Percentiles rank a stretch among this genome's conserved stretches.
Evolutionary conservation across 2,888 invertebrate genomes (phyloP).

Genomic region (Scaptodrosophila latifasciaeformis): DNA sequence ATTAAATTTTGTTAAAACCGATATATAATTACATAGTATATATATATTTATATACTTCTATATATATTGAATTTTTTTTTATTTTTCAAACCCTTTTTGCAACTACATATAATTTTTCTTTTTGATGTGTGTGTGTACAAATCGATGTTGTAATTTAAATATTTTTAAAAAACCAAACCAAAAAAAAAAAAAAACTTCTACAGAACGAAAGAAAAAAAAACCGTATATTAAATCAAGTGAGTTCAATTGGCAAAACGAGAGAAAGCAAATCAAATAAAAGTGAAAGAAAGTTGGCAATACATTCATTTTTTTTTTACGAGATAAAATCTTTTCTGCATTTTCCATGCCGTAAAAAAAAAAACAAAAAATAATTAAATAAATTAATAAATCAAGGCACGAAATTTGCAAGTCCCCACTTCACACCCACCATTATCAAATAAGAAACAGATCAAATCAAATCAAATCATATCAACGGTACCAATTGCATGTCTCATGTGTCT

Average conservation of each 20-base stretch:
- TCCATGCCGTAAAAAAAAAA: constrained; percentile 28
- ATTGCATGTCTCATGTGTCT: constrained; percentile 55
- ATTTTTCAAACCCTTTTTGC: constrained; percentile 59
- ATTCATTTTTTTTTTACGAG: constrained; percentile 18
- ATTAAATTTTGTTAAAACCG: too few relatives aligned
- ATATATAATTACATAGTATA: constrained; percentile 28
- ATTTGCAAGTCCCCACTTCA: constrained; percentile 32
- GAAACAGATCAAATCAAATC: constrained; percentile 18
- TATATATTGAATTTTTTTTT: constrained; percentile 31
- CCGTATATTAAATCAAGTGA: constrained; percentile 57
- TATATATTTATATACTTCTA: constrained; percentile 35
- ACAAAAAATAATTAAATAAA: constrained; percentile 1
- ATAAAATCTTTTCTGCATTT: constrained; percentile 33
- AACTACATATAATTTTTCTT: constrained; percentile 46
- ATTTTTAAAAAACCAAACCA: constrained; percentile 17
- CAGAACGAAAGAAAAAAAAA: constrained; percentile 51
- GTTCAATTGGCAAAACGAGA: constrained; percentile 72
- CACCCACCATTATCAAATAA: constrained; percentile 11
- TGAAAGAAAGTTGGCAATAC: constrained; percentile 59
- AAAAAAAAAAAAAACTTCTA: constrained; percentile 45
- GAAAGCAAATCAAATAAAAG: too few relatives aligned
- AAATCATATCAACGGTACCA: constrained; percentile 27
- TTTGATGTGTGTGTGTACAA: constrained; percentile 60
- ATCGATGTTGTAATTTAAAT: constrained; percentile 65
- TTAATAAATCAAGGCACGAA: constrained; percentile 26